A percentile compares a stretch with the other conserved stretches of the same genome.
Conservation (phyloP, 2,113 vertebrate species). For the Myiozetetes cayanensis region DNA sequence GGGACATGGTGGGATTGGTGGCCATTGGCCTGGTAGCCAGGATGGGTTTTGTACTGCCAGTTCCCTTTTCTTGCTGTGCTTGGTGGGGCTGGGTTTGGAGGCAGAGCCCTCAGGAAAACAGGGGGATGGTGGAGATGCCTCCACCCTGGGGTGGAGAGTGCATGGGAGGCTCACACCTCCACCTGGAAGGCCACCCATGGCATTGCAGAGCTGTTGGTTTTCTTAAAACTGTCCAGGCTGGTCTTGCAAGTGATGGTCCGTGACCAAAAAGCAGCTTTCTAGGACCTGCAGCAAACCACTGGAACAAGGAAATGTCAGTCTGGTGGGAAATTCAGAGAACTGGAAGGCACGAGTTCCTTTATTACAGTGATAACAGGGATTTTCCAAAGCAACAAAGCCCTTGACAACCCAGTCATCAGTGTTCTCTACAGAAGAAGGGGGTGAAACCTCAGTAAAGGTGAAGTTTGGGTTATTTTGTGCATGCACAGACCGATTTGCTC, state of each 20-base stretch:
- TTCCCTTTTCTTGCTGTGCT: neutral
- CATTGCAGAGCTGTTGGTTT: neutral
- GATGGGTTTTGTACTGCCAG: fast-evolving
- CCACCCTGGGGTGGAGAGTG: neutral
- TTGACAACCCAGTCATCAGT: neutral
- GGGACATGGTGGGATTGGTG: neutral
- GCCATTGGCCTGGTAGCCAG: neutral
- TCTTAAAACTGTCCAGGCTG: neutral
- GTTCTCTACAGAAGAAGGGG: fast-evolving
- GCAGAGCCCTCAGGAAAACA: neutral
- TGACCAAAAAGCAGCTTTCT: too few species aligned
- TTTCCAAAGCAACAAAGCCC: neutral
- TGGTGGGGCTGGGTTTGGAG: neutral
- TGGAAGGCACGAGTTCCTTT: neutral
- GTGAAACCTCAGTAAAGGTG: neutral
- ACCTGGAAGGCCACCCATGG: fast-evolving
- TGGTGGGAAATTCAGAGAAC: fast-evolving
- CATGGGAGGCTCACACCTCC: fast-evolving
- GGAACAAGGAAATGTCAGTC: neutral
- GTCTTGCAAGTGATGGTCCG: fast-evolving
- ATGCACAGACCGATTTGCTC: fast-evolving
- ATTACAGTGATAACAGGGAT: fast-evolving
- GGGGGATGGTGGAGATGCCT: neutral
- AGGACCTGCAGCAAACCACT: neutral
- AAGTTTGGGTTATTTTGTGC: neutral